A percentile compares a stretch with the other conserved stretches of the same genome.
Evolutionary conservation across 2,113 vertebrate genomes (phyloP).

Genomic region (Protomyctophum bolini): DNA sequence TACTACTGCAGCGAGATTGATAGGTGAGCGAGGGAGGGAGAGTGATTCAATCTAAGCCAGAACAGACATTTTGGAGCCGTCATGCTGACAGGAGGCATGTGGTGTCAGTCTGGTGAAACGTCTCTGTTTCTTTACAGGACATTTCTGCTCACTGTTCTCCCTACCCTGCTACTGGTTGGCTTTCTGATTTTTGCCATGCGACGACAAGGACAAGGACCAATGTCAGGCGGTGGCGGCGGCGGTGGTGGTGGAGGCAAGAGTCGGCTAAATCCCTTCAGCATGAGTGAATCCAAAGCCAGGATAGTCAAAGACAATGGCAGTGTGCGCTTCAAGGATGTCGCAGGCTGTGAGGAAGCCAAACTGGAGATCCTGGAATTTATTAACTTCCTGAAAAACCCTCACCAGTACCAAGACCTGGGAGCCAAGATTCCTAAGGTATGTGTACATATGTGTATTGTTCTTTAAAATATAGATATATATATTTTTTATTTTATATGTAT

Average conservation of each 20-base stretch:
- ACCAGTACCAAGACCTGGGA: slow-evolving; percentile 73
- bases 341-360: slow-evolving; percentile 74
- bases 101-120: neutral
- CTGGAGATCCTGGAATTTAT: slow-evolving; percentile 76
- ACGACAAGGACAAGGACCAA: slow-evolving; percentile 47
- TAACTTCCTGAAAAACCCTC: slow-evolving; percentile 75
- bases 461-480: no score
- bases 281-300: slow-evolving; percentile 69
- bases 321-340: slow-evolving; percentile 66
- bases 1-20: slow-evolving; percentile 64
- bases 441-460: no score
- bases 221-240: slow-evolving; percentile 47
- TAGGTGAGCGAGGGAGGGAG: slow-evolving; percentile 48
- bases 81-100: no score
- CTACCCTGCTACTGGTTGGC: slow-evolving; percentile 64
- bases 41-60: neutral
- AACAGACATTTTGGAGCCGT: no score
- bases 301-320: slow-evolving; percentile 60
- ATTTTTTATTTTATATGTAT: no score
- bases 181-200: slow-evolving; percentile 62
- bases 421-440: slow-evolving; percentile 75
- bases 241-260: slow-evolving; percentile 32
- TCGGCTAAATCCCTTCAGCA: slow-evolving; percentile 62
- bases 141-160: slow-evolving; percentile 61
- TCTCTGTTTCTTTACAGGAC: slow-evolving; percentile 50